phyloP scores from a whole-genome alignment of 2,797 vertebrate genomes.

The Mormyrops boulengeri region DNA sequence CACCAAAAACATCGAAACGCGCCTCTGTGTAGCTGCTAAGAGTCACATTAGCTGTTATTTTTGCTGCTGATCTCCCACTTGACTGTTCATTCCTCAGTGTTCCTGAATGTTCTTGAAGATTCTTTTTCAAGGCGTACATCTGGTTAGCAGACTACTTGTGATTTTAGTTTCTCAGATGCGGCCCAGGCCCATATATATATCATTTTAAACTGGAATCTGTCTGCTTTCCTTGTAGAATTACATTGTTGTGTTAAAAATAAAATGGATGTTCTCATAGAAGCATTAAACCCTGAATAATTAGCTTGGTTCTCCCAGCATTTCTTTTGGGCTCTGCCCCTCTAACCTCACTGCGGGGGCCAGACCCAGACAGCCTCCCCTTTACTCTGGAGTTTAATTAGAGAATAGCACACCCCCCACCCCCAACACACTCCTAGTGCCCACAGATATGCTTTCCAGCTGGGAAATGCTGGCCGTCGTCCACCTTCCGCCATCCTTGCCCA shows the following conservation, averaged over 20 bases:
- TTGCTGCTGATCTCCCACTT: background rate
- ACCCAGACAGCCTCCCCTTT: background rate
- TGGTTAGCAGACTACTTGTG: conserved; percentile 6
- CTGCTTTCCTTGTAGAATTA: background rate
- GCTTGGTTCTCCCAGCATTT: background rate
- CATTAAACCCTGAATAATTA: background rate
- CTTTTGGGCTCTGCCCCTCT: background rate
- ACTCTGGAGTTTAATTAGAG: background rate
- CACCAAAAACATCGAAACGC: background rate
- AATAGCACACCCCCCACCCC: background rate
- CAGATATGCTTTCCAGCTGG: background rate
- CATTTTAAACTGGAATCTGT: background rate
- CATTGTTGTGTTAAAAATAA: conserved; percentile 2
- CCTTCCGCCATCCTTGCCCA: background rate
- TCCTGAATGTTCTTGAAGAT: background rate
- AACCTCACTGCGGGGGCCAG: background rate
- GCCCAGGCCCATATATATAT: background rate
- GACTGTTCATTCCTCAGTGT: background rate
- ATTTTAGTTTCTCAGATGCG: background rate
- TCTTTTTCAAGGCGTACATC: background rate
- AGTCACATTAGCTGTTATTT: background rate
- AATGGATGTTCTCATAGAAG: background rate
- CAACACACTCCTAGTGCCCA: background rate
- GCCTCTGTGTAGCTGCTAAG: background rate
- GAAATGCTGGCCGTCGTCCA: background rate